These are phyloP conservation scores for Zonitis immaculata DNA, from an alignment of 2,888 invertebrate genomes.

Conservation along the genomic window DNA sequence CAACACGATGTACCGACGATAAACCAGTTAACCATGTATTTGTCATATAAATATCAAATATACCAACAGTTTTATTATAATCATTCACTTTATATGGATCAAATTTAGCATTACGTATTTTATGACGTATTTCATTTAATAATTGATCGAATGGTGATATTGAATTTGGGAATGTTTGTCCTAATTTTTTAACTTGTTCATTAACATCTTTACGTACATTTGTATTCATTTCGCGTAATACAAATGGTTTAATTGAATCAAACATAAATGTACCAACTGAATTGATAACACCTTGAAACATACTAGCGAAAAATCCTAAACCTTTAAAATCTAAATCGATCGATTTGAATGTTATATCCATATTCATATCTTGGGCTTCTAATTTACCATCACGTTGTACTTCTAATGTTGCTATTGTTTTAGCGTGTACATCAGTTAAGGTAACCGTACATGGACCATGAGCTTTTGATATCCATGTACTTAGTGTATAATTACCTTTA, in stretches of 20 bases:
- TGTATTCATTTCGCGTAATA: conserved; percentile 71
- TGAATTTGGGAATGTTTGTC: conserved; percentile 76
- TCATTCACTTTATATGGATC: conserved; percentile 75
- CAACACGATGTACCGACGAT: conserved; percentile 76
- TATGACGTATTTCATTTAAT: conserved; percentile 67
- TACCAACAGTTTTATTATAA: conserved; percentile 66
- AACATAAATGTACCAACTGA: conserved; percentile 77
- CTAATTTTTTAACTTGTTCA: conserved; percentile 63
- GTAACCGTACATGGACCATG: conserved; percentile 75
- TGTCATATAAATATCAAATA: conserved; percentile 63
- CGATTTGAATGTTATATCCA: conserved; percentile 71
- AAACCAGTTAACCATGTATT: conserved; percentile 77
- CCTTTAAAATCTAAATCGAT: conserved; percentile 80
- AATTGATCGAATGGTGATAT: conserved; percentile 82
- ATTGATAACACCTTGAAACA: conserved; percentile 68
- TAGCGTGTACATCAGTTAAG: conserved; percentile 64
- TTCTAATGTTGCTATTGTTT: conserved; percentile 64
- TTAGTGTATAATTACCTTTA: conserved; percentile 69
- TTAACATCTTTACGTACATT: conserved; percentile 71
- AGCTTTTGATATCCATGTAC: conserved; percentile 63
- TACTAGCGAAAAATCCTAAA: conserved; percentile 68
- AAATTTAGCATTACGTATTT: conserved; percentile 58
- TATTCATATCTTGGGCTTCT: conserved; percentile 70
- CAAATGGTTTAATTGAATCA: conserved; percentile 80
- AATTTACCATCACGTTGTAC: conserved; percentile 72